phyloP scores from a whole-genome alignment of 2,797 vertebrate genomes.

The Psittacula echo region DNA sequence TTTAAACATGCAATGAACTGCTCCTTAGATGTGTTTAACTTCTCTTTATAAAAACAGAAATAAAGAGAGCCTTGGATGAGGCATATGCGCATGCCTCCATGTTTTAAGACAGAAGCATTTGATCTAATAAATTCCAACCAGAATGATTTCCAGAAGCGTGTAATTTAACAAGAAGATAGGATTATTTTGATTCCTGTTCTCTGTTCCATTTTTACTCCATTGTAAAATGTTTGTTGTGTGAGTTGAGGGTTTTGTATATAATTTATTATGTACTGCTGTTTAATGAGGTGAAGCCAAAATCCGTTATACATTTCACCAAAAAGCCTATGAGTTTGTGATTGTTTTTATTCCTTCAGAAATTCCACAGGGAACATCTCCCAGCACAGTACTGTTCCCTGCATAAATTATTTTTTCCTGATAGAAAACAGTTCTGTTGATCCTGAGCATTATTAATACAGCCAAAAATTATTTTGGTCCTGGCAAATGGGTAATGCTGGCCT shows the following conservation, averaged over 20 bases:
- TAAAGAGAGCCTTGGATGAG: not conserved
- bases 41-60: not conserved
- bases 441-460: not conserved
- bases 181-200: not conserved
- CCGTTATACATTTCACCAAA: constrained; percentile 20
- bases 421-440: not conserved
- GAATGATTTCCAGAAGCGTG: not conserved
- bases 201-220: not conserved
- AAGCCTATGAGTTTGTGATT: not conserved
- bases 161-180: not conserved
- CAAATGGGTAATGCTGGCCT: not conserved
- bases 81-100: not conserved
- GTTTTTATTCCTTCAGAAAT: constrained; percentile 29
- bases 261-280: constrained; percentile 1
- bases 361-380: not conserved
- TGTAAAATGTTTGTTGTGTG: not conserved
- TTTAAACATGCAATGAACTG: not conserved
- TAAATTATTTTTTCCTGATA: not conserved
- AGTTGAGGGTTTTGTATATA: not conserved
- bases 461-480: not conserved
- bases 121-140: not conserved
- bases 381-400: not conserved
- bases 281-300: constrained; percentile 47
- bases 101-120: not conserved
- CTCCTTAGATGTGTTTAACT: not conserved